Base-by-base conservation (phyloP, 1,140 invertebrate genomes). In the Aphelenchoides besseyi region DNA sequence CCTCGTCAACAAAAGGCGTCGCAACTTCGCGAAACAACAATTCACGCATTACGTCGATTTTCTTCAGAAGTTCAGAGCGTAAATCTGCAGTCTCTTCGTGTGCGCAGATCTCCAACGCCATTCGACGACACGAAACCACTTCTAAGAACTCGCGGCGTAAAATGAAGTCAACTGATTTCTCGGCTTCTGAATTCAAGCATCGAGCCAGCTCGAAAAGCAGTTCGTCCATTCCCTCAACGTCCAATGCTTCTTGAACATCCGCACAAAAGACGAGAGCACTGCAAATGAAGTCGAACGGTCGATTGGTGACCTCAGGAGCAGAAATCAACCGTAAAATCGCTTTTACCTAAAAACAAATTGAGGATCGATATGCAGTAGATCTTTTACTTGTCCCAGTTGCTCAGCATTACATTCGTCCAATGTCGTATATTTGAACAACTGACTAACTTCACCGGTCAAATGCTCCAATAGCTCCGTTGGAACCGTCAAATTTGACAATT, bases 361-460 rank as follows among this genome's bases (percentile, higher is more conserved):
- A 48, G 12, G 41, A 48, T 48, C 41, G 23, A 48, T 16, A 12
- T 12, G 41, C 12, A 48, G 41, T 16, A 48, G 41, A 48, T 12
- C 12, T 16, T 23, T 33, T 33, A 59, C 5, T 33, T 59, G 55
- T 59, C 23, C 5, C 18, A 59, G 5, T 8, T 59, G 55, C 18
- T 59, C 55, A 5, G 5, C 55, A 23, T 59, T 59, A 5, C 5
- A 59, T 33, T 59, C 55, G 55, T 18, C 55, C 5, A 5, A 5
- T 5, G 5, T 59, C 55, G 16, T 32, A 53, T 66, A 12, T 8
- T 66, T 33, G 1, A 66, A 66, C 16, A 66, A n/a, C 48, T 66
- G 63, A 33, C 63, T 33, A 53, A 66, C 36, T 32, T 66, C 63
- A 23, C 48, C 63, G 36, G 12, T 12, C n/a, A 66, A 2, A 53